phyloP scores from a whole-genome alignment of 1,140 invertebrate genomes.

The Atta colombica region DNA sequence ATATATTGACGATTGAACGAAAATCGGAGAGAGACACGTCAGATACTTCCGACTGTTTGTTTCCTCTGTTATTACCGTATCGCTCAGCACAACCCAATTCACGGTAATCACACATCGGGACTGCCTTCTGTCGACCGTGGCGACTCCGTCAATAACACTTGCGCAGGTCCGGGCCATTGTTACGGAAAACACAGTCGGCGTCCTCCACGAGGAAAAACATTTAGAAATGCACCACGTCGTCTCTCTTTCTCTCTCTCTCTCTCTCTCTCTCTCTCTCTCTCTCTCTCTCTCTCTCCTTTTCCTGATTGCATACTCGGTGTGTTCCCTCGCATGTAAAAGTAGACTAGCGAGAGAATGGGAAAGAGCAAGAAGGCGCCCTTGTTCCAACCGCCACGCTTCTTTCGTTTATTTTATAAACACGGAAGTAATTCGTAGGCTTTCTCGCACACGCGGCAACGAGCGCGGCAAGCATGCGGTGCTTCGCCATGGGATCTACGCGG shows the following conservation, averaged over 20 bases:
- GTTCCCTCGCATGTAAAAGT: conserved; percentile 30
- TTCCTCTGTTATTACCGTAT: conserved; percentile 39
- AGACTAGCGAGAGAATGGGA: neutral
- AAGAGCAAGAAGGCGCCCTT: neutral
- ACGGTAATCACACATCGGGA: conserved; percentile 55
- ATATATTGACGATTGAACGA: neutral
- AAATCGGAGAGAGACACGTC: conserved; percentile 8
- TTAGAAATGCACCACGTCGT: conserved; percentile 47
- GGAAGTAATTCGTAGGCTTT: conserved; percentile 69
- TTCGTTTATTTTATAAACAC: conserved; percentile 75
- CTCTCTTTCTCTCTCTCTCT: conserved; percentile 4
- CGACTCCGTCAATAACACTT: conserved; percentile 55
- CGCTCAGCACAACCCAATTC: conserved; percentile 53
- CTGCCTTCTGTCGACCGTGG: conserved; percentile 54
- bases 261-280: neutral
- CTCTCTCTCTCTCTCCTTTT: neutral
- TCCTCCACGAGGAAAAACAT: conserved; percentile 59
- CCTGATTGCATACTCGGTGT: neutral
- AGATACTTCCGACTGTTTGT: too few species aligned
- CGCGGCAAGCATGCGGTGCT: conserved; percentile 25
- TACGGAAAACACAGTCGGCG: conserved; percentile 59
- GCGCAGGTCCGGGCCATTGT: conserved; percentile 54
- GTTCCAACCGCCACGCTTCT: conserved; percentile 9
- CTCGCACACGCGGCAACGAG: neutral
- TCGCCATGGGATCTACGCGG: conserved; percentile 10